Base-by-base conservation (phyloP, 1,140 invertebrate genomes). In the Cotesia vestalis region DNA sequence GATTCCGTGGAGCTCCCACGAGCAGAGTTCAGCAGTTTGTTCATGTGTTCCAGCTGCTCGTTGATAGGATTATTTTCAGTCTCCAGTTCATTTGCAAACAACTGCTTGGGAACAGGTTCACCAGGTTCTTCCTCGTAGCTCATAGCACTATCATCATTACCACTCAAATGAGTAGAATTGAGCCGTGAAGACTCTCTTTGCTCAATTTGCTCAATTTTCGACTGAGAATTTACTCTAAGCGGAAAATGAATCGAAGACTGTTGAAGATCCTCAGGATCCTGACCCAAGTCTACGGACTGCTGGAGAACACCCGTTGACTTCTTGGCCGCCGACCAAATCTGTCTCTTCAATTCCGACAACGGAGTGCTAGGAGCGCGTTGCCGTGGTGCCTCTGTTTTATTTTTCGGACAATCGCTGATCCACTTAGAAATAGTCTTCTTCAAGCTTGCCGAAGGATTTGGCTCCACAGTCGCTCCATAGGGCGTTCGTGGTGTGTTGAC, bases 401-500 rank as follows among this genome's bases (percentile, higher is more conserved):
- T 86, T 1, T 88, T 87, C 63, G 89, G 83, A 59, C 78, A 76
- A 46, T 90, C 80, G 2, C 27, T 27, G 27, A 88, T 79, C 81
- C 85, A 90, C 72, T 84, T 85, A 20, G 86, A 72, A 83, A 86
- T 88, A 3, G 77, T 79, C 83, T 91, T 88, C 71, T 85, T 83
- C 1, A 88, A 85, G 3, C 80, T 74, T 2, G 87, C 87, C 8
- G 89, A 89, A 14, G 89, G 89, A 81, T 89, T 84, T 0, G 85
- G 77, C 46, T 82, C 81, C 72, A 88, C 88, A 20, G 85, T 55
- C 51, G 84, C 81, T 8, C 89, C 89, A 67, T 89, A 89, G 1
- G 90, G 89, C 38, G 87, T 88, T 8, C 88, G 87, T 1, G 90
- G 90, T 0, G 90, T 91, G 2, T 85, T 78, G 3, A 89, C 78